Evolutionary conservation across 1,140 invertebrate genomes (phyloP).

Genomic region (Calycopis cecrops): DNA sequence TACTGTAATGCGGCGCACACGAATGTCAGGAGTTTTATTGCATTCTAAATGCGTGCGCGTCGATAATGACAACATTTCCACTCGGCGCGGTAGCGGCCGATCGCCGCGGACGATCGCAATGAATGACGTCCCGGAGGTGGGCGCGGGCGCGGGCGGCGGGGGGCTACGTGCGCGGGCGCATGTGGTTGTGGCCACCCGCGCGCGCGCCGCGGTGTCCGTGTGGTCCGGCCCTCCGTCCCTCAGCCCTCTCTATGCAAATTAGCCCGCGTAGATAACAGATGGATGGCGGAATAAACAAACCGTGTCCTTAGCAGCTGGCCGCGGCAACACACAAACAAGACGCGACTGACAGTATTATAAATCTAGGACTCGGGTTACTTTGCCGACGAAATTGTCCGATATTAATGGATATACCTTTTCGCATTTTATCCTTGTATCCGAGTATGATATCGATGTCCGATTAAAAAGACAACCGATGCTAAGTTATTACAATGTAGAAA

Average conservation of each 20-base stretch:
- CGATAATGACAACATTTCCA: constrained; percentile 68
- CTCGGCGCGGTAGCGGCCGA: constrained; percentile 59
- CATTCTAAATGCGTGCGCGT: constrained; percentile 53
- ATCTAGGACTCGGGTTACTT: constrained; percentile 19
- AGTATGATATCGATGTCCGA: constrained; percentile 3
- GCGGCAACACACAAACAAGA: constrained; percentile 25
- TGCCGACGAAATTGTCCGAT: background rate
- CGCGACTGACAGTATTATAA: constrained; percentile 19
- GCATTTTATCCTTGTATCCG: constrained; percentile 1
- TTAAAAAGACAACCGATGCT: background rate
- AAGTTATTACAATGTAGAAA: too few species aligned
- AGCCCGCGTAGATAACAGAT: constrained; percentile 71
- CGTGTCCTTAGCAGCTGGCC: constrained; percentile 53
- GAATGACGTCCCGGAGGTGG: constrained; percentile 59
- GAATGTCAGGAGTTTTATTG: constrained; percentile 43
- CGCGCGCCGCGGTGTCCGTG: constrained; percentile 53
- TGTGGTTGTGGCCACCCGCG: constrained; percentile 69
- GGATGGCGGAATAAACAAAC: constrained; percentile 72
- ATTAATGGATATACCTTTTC: background rate
- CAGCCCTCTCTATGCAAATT: constrained; percentile 68
- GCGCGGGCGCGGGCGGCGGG: constrained; percentile 29
- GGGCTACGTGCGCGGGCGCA: constrained; percentile 51
- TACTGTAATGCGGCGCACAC: constrained; percentile 32
- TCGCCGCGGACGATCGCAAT: constrained; percentile 63
- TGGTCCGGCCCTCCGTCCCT: constrained; percentile 50